Percentiles rank a stretch among this genome's conserved stretches.
phyloP scores from a whole-genome alignment of 2,888 invertebrate species.

The Barypeithes pellucidus region DNA sequence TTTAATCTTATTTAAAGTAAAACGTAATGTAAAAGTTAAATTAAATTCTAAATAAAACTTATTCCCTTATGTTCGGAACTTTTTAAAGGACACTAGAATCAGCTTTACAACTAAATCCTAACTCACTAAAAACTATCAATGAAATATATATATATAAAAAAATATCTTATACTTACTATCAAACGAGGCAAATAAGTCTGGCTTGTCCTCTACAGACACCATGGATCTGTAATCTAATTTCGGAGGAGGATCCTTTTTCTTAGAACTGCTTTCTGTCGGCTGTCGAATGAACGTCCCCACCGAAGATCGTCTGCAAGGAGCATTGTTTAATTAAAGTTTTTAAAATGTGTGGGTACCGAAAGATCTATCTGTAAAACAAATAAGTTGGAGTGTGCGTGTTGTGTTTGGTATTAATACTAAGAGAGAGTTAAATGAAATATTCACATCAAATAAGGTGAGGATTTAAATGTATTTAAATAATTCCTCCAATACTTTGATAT shows the following conservation, averaged over 20 bases:
- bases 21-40: too few species aligned
- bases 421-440: conserved; percentile 8
- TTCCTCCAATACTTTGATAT: too few species aligned
- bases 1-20: too few species aligned
- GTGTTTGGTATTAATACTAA: conserved; percentile 37
- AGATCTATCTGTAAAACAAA: conserved; percentile 23
- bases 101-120: too few species aligned
- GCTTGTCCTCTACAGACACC: conserved; percentile 96
- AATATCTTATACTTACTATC: conserved; percentile 82
- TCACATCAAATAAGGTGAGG: neutral
- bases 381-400: conserved; percentile 39
- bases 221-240: conserved; percentile 92
- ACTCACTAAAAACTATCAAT: neutral
- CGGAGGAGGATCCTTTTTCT: conserved; percentile 76
- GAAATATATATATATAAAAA: neutral
- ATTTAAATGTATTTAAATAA: neutral
- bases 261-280: conserved; percentile 76
- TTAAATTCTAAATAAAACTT: too few species aligned
- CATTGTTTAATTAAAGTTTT: conserved; percentile 17
- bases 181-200: conserved; percentile 94
- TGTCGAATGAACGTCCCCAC: conserved; percentile 89
- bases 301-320: conserved; percentile 81
- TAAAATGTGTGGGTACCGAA: conserved; percentile 18
- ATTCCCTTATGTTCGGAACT: too few species aligned
- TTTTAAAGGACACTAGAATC: too few species aligned